phyloP scores from a whole-genome alignment of 2,113 vertebrate species.

The Ceyx margarethae region DNA sequence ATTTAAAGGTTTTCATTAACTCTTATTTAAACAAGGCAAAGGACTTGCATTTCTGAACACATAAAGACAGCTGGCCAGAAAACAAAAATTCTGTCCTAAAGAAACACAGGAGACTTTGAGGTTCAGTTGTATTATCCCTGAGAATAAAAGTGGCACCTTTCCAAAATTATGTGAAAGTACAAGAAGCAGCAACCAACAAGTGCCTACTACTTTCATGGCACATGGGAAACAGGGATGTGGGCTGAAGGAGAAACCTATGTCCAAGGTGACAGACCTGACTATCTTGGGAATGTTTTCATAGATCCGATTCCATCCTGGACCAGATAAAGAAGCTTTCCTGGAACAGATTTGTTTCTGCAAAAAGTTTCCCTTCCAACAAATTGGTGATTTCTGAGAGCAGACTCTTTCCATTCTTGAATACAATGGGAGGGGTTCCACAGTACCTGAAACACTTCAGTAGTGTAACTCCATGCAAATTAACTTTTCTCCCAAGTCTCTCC shows the following conservation, averaged over 20 bases:
- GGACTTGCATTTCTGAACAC: background rate
- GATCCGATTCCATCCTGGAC: background rate
- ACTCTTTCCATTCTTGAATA: background rate
- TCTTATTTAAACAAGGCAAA: constrained; percentile 53
- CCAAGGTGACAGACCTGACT: background rate
- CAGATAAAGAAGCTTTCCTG: background rate
- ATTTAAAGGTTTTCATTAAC: constrained; percentile 53
- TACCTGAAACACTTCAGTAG: background rate
- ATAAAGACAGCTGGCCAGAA: background rate
- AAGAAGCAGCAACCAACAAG: background rate
- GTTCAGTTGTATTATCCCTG: background rate
- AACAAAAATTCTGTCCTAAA: background rate
- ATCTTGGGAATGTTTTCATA: background rate
- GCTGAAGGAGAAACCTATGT: background rate
- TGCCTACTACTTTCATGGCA: background rate
- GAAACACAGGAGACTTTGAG: background rate
- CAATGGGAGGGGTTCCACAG: background rate
- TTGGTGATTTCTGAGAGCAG: background rate
- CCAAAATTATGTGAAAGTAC: background rate
- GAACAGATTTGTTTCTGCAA: background rate
- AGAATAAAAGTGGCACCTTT: background rate
- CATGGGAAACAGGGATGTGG: background rate
- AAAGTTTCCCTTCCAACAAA: background rate
- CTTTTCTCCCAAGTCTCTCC: background rate
- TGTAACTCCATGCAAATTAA: background rate